These are phyloP conservation scores for Nymphalis polychloros DNA, from an alignment of 2,888 invertebrate species.

Conservation along the genomic window DNA sequence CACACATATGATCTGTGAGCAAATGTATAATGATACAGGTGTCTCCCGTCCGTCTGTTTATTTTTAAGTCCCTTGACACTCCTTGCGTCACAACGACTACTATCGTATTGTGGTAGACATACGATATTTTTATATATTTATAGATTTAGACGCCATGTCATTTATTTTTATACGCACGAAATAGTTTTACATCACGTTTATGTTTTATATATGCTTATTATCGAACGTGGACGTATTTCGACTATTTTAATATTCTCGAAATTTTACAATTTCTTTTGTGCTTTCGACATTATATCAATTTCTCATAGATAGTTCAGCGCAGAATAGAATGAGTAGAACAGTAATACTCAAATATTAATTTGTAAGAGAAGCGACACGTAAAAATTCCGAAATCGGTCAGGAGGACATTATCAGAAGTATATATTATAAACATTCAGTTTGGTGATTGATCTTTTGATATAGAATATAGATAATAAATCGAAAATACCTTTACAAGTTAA, in stretches of 20 bases:
- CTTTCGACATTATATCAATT: neutral
- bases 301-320: too few species aligned
- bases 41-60: slow-evolving; percentile 70
- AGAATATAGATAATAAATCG: too few species aligned
- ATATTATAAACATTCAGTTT: too few species aligned
- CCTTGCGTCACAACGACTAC: slow-evolving; percentile 53
- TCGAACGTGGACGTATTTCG: too few species aligned
- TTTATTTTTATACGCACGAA: slow-evolving; percentile 20
- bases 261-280: neutral
- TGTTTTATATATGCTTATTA: neutral
- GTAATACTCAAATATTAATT: too few species aligned
- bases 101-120: slow-evolving; percentile 22
- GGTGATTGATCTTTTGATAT: too few species aligned
- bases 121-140: slow-evolving; percentile 24
- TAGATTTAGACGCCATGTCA: slow-evolving; percentile 14
- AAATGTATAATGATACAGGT: slow-evolving; percentile 51
- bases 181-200: slow-evolving; percentile 14
- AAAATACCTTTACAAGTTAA: too few species aligned
- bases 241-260: too few species aligned
- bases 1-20: slow-evolving; percentile 9
- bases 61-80: slow-evolving; percentile 53
- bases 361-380: too few species aligned
- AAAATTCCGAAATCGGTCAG: too few species aligned
- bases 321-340: too few species aligned
- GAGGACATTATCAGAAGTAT: too few species aligned